phyloP scores from a whole-genome alignment of 2,113 vertebrate species.

The Entelurus aequoreus region DNA sequence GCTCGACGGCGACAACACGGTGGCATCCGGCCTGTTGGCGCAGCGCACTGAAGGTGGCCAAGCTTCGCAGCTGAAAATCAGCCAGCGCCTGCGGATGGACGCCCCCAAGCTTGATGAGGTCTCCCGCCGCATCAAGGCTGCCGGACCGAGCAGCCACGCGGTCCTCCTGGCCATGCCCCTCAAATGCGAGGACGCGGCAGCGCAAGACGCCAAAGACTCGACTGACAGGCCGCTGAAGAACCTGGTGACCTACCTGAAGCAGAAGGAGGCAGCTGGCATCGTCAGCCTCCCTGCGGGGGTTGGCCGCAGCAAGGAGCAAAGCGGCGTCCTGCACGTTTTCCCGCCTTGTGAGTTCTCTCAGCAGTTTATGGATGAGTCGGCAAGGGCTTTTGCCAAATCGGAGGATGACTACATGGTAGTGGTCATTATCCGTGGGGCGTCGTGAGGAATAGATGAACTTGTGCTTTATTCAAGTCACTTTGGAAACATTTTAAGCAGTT shows the following conservation, averaged over 20 bases:
- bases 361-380: constrained; percentile 96
- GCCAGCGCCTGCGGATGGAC: constrained; percentile 92
- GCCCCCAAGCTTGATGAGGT: constrained; percentile 97
- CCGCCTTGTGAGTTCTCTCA: constrained; percentile 97
- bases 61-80: constrained; percentile 93
- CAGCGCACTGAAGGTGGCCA: constrained; percentile 79
- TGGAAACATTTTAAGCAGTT: constrained; percentile 20
- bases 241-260: constrained; percentile 98
- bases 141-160: constrained; percentile 82
- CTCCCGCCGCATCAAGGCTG: constrained; percentile 92
- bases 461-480: constrained; percentile 22
- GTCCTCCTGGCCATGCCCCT: constrained; percentile 89
- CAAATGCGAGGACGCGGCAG: constrained; percentile 71
- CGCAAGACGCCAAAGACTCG: constrained; percentile 75
- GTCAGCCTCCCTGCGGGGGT: constrained; percentile 94
- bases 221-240: constrained; percentile 94
- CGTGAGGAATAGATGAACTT: constrained; percentile 69
- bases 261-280: constrained; percentile 98
- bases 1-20: constrained; percentile 84
- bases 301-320: constrained; percentile 91
- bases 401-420: constrained; percentile 99
- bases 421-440: constrained; percentile 94
- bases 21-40: constrained; percentile 83
- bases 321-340: constrained; percentile 94
- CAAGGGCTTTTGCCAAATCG: constrained; percentile 94